Percentiles rank a stretch among this genome's conserved stretches.
Conservation (phyloP, 2,888 invertebrate species). For the Hirtodrosophila trivittata region DNA sequence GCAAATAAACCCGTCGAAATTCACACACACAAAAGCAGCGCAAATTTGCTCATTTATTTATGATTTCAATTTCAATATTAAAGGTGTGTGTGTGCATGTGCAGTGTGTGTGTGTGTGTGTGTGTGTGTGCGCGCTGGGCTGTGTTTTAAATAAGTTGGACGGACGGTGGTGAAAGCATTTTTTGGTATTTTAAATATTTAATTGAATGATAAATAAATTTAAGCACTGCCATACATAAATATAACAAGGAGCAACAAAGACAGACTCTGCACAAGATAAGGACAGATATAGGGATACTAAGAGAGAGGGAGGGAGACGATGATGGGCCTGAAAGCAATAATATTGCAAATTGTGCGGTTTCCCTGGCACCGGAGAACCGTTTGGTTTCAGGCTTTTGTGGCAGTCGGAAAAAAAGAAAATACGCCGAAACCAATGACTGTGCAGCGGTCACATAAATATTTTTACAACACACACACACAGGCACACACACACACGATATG, state of each 20-base stretch:
- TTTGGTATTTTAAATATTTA: slow-evolving; percentile 81
- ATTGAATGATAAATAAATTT: slow-evolving; percentile 81
- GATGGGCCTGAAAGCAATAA: slow-evolving; percentile 29
- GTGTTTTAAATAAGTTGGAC: slow-evolving; percentile 49
- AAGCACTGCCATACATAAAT: slow-evolving; percentile 55
- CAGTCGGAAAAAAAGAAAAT: slow-evolving; percentile 14
- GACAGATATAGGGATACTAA: neutral
- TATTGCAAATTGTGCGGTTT: slow-evolving; percentile 50
- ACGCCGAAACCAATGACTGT: slow-evolving; percentile 53
- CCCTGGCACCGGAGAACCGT: slow-evolving; percentile 22
- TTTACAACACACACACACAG: slow-evolving; percentile 41
- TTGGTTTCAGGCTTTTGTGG: slow-evolving; percentile 27
- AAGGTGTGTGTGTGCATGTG: slow-evolving; percentile 57
- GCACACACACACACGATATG: slow-evolving; percentile 15
- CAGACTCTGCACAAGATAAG: slow-evolving; percentile 17
- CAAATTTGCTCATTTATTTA: slow-evolving; percentile 79
- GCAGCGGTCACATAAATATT: slow-evolving; percentile 71
- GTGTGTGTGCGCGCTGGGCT: slow-evolving; percentile 14
- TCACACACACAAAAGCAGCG: slow-evolving; percentile 29
- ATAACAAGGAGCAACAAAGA: slow-evolving; percentile 32
- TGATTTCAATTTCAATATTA: slow-evolving; percentile 80
- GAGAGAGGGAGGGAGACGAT: neutral
- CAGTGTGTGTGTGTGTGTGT: slow-evolving; percentile 20
- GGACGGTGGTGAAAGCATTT: slow-evolving; percentile 77
- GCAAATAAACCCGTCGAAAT: slow-evolving; percentile 43